A percentile compares a stretch with the other conserved stretches of the same genome.
These are phyloP conservation scores for Ptycholaimellus sp. DNA, from an alignment of 2,888 invertebrate species.

Conservation along the genomic window DNA sequence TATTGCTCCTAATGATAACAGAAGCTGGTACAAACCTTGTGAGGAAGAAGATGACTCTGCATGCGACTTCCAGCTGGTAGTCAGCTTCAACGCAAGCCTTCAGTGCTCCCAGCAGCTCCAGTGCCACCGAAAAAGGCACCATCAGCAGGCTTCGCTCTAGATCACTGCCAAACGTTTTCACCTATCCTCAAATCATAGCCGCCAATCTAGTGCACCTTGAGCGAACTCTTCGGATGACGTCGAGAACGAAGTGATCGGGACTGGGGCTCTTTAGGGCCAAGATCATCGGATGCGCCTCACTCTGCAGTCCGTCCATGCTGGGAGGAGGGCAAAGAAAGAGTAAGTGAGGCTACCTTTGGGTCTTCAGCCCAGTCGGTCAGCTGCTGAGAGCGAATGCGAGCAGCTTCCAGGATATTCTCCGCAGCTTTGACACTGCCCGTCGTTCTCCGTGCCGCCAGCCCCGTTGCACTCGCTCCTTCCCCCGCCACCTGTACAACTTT, in stretches of 20 bases:
- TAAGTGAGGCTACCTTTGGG: too few relatives aligned
- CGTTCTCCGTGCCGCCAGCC: too few relatives aligned
- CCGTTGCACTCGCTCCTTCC: conserved; percentile 40
- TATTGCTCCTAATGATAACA: not conserved
- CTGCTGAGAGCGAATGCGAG: too few relatives aligned
- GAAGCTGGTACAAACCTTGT: conserved; percentile 12
- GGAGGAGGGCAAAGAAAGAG: not conserved
- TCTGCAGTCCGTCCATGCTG: conserved; percentile 4
- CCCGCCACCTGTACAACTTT: conserved; percentile 28
- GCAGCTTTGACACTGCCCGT: too few relatives aligned
- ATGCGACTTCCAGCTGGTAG: conserved; percentile 48
- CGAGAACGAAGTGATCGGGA: conserved; percentile 53
- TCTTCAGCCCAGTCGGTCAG: too few relatives aligned
- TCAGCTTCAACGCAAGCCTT: conserved; percentile 43
- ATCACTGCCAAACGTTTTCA: conserved; percentile 40
- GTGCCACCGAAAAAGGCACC: conserved; percentile 55
- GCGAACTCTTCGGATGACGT: conserved; percentile 50
- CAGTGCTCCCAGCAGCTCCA: conserved; percentile 48
- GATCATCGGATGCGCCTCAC: conserved; percentile 50
- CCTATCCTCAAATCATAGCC: not conserved
- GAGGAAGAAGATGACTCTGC: conserved; percentile 48
- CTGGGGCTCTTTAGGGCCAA: conserved; percentile 47
- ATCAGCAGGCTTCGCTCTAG: conserved; percentile 65
- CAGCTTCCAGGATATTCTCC: too few relatives aligned
- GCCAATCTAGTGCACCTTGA: too few relatives aligned